Evolutionary conservation across 2,888 invertebrate species (phyloP), one percentile per base, ranked within the genome.

Genomic region (Nycteola revayana): DNA sequence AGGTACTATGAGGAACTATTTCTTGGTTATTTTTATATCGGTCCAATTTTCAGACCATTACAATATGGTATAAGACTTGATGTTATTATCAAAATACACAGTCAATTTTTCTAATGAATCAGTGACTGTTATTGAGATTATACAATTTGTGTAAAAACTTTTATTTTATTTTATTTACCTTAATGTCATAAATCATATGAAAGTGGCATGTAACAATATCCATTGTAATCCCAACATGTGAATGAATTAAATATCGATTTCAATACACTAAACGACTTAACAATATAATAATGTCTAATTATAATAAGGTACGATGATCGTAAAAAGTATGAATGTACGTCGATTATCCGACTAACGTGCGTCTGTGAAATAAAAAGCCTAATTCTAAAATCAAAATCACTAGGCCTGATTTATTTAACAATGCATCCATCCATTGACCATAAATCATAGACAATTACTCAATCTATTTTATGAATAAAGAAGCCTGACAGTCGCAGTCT

Each of bases 1-100:
- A 87, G 86, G 86, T 87, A 88, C 88, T 85, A 85, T 84, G 79
- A 88, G 88, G 88, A 88, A 88, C 88, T 88, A 84, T 87, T 64
- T 80, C 73, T 80, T 87, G 85, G 82, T 85, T 86, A 77, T 74
- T 74, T 66, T 60, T 76, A 64, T 67, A 63, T 70, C 66, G 66
- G 64, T 68, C 72, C 70, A 51, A 63, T 67, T 65, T 62, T 32
- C 36, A 58, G 67, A 75, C 72, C 64, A 46, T 69, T 59, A 62
- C 66, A 67, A 56, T 45, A 58, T 65, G 63, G 60, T 66, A 70
- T 74, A 77, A 43, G 53, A 49, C 69, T 79, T 80, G 86, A 83
- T 84, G 82, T 84, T 80, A 53, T 78, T 84, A 84, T 80, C 83
- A 82, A 79, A 76, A 79, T 76, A 80, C 80, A 84, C 75, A 82